Percentiles rank a stretch among this genome's conserved stretches.
Evolutionary conservation across 2,888 invertebrate species (phyloP).

Genomic region (Lithosia quadra): DNA sequence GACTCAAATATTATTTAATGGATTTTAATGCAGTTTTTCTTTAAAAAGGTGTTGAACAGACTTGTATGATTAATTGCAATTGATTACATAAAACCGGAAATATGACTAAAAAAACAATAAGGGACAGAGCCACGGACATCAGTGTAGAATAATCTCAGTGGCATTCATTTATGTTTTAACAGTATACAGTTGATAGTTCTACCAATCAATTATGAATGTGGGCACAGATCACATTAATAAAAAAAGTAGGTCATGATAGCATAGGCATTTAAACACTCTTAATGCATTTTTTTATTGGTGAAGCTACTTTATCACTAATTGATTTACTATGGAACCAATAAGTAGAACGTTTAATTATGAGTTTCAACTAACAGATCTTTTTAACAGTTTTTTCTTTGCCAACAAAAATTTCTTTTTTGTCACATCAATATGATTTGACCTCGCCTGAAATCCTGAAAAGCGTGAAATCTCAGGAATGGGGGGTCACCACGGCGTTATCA

Average conservation of each 20-base stretch:
- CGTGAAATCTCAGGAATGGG: too few relatives aligned
- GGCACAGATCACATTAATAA: constrained; percentile 4
- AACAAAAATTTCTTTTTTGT: too few relatives aligned
- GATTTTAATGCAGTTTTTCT: too few relatives aligned
- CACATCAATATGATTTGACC: too few relatives aligned
- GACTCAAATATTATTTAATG: too few relatives aligned
- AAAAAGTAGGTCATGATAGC: background rate
- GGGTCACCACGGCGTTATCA: too few relatives aligned
- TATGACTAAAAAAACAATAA: too few relatives aligned
- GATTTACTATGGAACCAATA: background rate
- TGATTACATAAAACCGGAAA: too few relatives aligned
- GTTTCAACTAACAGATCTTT: background rate
- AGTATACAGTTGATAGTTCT: background rate
- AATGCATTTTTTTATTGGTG: background rate
- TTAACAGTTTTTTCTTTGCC: background rate
- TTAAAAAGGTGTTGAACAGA: too few relatives aligned
- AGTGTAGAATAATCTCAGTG: background rate
- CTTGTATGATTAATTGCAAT: too few relatives aligned
- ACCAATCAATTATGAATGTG: background rate
- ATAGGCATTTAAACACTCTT: background rate
- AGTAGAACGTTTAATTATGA: background rate
- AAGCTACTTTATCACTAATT: background rate
- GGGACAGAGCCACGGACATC: too few relatives aligned
- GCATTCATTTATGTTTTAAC: background rate
- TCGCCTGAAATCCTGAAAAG: too few relatives aligned